phyloP scores from a whole-genome alignment of 30 jellyfish, hydroid and myxozoan species.

The Catostylus mosaicus region DNA sequence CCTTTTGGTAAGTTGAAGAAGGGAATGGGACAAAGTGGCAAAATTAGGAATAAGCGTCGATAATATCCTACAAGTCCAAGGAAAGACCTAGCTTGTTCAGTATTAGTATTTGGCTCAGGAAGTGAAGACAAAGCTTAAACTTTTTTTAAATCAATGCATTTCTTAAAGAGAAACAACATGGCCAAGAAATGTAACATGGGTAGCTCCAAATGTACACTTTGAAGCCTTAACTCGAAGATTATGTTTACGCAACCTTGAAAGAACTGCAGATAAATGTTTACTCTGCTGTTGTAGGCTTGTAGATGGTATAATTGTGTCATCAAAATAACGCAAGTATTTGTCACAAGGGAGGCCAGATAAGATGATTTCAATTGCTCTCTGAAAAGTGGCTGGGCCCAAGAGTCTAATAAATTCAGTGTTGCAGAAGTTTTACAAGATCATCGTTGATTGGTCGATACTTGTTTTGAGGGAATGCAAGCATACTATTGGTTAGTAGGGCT shows the following conservation, averaged over 20 bases:
- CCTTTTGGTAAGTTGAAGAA: no score
- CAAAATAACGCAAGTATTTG: no score
- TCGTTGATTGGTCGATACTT: no score
- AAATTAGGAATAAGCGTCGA: constrained; percentile 2
- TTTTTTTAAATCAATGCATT: constrained; percentile 33
- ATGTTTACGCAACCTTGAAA: constrained; percentile 4
- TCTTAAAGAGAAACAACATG: constrained; percentile 30
- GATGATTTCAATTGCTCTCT: no score
- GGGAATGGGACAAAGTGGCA: no score
- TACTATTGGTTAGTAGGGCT: no score
- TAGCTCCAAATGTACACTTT: constrained; percentile 30
- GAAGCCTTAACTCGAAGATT: constrained; percentile 11
- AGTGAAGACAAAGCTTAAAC: constrained; percentile 11
- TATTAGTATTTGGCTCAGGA: constrained; percentile 4
- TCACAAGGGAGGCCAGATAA: no score
- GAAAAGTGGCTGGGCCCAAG: no score
- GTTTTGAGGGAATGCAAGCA: no score
- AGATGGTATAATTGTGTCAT: constrained; percentile 28
- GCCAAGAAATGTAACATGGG: constrained; percentile 24
- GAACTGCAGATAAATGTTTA: constrained; percentile 3
- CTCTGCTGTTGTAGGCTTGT: neutral
- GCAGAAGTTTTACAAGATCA: no score
- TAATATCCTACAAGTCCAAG: constrained; percentile 35
- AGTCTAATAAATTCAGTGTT: no score
- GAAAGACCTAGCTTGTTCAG: no score